phyloP scores from a whole-genome alignment of 1,140 invertebrate genomes.

The Hetaerina americana region DNA sequence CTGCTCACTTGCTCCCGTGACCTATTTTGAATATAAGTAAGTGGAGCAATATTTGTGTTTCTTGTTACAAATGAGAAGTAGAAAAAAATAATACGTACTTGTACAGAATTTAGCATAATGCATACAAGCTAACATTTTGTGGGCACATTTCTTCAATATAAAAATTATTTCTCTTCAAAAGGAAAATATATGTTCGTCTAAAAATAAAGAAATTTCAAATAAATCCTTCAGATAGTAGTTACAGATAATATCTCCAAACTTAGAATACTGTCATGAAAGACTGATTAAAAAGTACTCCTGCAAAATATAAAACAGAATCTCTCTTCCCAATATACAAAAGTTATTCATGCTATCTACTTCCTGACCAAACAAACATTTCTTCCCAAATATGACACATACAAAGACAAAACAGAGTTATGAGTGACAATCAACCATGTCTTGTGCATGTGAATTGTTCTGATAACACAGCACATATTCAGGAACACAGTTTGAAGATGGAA shows the following conservation, averaged over 20 bases:
- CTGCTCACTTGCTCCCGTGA: not conserved
- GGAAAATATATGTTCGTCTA: not conserved
- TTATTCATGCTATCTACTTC: no score
- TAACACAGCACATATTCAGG: not conserved
- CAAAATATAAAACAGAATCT: not conserved
- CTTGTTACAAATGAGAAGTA: no score
- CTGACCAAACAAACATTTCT: no score
- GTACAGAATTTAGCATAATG: not conserved
- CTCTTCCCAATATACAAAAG: not conserved
- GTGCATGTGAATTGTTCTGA: not conserved
- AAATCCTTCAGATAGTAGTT: no score
- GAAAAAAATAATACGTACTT: no score
- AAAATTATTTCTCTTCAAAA: not conserved
- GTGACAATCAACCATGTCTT: not conserved
- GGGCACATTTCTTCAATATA: not conserved
- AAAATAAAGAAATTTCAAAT: not conserved
- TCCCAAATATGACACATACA: not conserved
- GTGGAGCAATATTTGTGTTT: no score
- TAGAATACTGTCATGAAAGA: no score
- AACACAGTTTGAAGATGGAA: not conserved
- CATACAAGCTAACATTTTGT: no score
- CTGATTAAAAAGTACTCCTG: not conserved
- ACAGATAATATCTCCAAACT: no score
- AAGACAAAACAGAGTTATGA: not conserved
- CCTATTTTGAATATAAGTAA: no score